Evolutionary conservation across 2,888 invertebrate genomes (phyloP).

Genomic region (Netelia fuscicornis): DNA sequence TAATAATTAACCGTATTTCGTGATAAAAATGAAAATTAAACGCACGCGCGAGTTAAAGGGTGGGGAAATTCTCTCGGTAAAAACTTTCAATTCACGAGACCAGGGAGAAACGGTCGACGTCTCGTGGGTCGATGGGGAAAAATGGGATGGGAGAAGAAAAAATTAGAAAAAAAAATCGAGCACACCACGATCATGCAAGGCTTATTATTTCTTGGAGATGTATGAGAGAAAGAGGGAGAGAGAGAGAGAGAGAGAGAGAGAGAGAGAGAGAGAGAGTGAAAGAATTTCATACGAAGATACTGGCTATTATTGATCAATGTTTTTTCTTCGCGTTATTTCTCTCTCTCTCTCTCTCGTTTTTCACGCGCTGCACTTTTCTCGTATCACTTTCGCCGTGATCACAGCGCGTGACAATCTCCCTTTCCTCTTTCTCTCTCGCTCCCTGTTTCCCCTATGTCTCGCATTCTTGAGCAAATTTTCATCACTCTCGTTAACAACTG

Average conservation of each 20-base stretch:
- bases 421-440: slow-evolving; percentile 70
- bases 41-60: background rate
- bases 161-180: slow-evolving; percentile 58
- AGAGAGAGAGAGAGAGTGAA: slow-evolving; percentile 6
- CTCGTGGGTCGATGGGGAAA: slow-evolving; percentile 26
- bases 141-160: slow-evolving; percentile 42
- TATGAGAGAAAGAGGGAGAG: no score
- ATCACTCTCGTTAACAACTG: slow-evolving; percentile 62
- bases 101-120: slow-evolving; percentile 58
- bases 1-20: no score
- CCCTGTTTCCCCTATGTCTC: slow-evolving; percentile 10
- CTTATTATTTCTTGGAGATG: slow-evolving; percentile 44
- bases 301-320: slow-evolving; percentile 33
- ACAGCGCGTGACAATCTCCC: slow-evolving; percentile 77
- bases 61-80: slow-evolving; percentile 11
- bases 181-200: slow-evolving; percentile 62
- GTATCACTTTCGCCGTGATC: slow-evolving; percentile 81
- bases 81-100: slow-evolving; percentile 58
- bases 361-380: slow-evolving; percentile 42
- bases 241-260: background rate
- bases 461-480: slow-evolving; percentile 31
- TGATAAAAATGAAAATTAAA: slow-evolving; percentile 32
- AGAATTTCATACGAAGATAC: slow-evolving; percentile 29
- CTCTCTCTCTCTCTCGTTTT: no score
- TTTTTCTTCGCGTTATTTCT: background rate